Percentiles rank a stretch among this genome's conserved stretches.
Conservation (phyloP, 2,888 invertebrate species). For the Cheiracanthium punctorium region DNA sequence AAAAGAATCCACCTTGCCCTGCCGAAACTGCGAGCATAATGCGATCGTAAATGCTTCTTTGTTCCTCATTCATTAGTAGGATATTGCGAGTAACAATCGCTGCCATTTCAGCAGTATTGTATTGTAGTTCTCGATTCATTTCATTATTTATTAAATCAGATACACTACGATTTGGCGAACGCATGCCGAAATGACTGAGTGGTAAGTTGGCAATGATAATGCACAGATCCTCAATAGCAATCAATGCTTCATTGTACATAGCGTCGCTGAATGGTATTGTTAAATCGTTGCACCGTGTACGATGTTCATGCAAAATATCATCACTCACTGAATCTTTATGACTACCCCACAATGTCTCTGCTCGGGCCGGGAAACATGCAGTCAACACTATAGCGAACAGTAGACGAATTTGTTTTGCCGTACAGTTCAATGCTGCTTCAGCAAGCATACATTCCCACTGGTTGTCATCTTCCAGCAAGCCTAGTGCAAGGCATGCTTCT, state of each 20-base stretch:
- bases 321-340: slow-evolving; percentile 34
- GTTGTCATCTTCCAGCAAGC: slow-evolving; percentile 43
- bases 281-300: slow-evolving; percentile 39
- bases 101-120: slow-evolving; percentile 16
- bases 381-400: slow-evolving; percentile 38
- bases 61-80: slow-evolving; percentile 15
- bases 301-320: slow-evolving; percentile 36
- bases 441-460: slow-evolving; percentile 33
- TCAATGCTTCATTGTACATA: slow-evolving; percentile 30
- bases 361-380: slow-evolving; percentile 14
- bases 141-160: not conserved
- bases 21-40: not conserved
- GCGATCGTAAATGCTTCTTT: not conserved
- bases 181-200: not conserved
- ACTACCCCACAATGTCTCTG: not conserved
- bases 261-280: slow-evolving; percentile 23
- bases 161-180: not conserved
- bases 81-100: slow-evolving; percentile 24
- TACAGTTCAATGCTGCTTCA: slow-evolving; percentile 40
- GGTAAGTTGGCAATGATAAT: not conserved
- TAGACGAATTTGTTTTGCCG: slow-evolving; percentile 24
- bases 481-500: slow-evolving; percentile 32
- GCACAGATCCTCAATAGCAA: slow-evolving; percentile 26
- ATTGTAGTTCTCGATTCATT: slow-evolving; percentile 5
- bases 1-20: slow-evolving; percentile 24